Percentiles rank a stretch among this genome's conserved stretches.
Conservation (phyloP, 1,140 invertebrate genomes). For the Mesaphorura yosii region DNA sequence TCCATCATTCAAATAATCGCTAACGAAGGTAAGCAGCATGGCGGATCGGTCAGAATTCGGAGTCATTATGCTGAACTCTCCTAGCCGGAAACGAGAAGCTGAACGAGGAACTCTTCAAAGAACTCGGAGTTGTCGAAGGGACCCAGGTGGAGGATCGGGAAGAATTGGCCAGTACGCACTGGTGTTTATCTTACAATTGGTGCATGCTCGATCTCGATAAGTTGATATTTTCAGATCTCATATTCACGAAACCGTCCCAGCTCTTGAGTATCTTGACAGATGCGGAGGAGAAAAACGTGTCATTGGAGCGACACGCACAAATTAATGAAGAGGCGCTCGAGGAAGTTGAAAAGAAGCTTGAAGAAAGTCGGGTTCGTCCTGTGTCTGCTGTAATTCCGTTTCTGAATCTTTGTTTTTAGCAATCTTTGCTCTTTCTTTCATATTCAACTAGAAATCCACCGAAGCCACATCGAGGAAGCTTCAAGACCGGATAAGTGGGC, state of each 20-base stretch:
- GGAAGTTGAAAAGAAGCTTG: conserved; percentile 18
- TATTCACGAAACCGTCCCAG: conserved; percentile 25
- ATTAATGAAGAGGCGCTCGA: conserved; percentile 26
- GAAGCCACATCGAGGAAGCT: conserved; percentile 10
- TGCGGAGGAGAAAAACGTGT: conserved; percentile 29
- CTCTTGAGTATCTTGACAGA: conserved; percentile 27
- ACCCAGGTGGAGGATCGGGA: conserved; percentile 11
- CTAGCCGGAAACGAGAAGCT: no score
- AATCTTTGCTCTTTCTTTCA: background rate
- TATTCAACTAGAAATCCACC: conserved; percentile 8
- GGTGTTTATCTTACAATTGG: no score
- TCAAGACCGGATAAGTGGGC: conserved; percentile 14
- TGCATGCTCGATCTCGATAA: no score
- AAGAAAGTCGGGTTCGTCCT: conserved; percentile 20
- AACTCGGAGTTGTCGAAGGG: conserved; percentile 22
- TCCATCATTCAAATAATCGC: background rate
- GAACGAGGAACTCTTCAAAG: conserved; percentile 18
- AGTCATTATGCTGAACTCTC: no score
- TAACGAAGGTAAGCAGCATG: background rate
- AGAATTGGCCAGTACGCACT: conserved; percentile 25
- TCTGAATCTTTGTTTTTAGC: background rate
- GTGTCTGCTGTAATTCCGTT: no score
- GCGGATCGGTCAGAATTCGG: no score
- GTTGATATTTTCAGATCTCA: conserved; percentile 14
- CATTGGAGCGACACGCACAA: conserved; percentile 28